Base-by-base conservation (phyloP, 2,888 invertebrate genomes). In the Diarsia dahlii region DNA sequence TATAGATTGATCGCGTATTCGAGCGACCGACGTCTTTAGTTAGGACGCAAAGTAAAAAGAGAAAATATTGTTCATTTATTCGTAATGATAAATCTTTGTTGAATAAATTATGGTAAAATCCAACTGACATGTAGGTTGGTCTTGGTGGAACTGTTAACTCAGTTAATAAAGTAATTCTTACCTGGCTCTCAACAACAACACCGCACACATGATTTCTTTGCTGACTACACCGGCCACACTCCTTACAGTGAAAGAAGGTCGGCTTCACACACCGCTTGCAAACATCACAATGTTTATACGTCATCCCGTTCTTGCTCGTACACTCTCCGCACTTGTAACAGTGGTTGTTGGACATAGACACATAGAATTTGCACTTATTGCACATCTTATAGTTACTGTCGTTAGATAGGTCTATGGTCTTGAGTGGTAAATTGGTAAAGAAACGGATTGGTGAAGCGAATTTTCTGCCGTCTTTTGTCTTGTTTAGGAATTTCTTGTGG, bases 231-330 rank as follows among this genome's bases (percentile, higher is more conserved):
- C 98, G 95, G 0, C 96, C 93, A 92, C 99, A 99, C 10, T 91
- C 94, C 1, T 94, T 89, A 89, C 99, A 99, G 92, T 99, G 99
- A 50, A 97, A 94, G 97, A 98, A 98, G 0, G 98, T 98, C 0
- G 98, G 98, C 93, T 99, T 99, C 0, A 99, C 99, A 93, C 99
- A 99, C 67, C 97, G 94, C 18, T 97, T 96, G 89, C 99, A 99
- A n/a, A 94, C 90, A 54, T 96, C 93, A 89, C 99, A 99, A 93
- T 99, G 99, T 58, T 88, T 95, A 97, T 98, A 95, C 97, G 99
- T 83, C 97, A 98, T 93, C 97, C 98, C 82, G 92, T 96, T 90
- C 92, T 92, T 84, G 97, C 98, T 91, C 95, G 96, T 90, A 89
- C 96, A 97, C 52, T 89, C 89, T 2, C 91, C 91, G 78, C 96